phyloP scores from a whole-genome alignment of 2,888 invertebrate genomes.

The Megalurothrips usitatus region DNA sequence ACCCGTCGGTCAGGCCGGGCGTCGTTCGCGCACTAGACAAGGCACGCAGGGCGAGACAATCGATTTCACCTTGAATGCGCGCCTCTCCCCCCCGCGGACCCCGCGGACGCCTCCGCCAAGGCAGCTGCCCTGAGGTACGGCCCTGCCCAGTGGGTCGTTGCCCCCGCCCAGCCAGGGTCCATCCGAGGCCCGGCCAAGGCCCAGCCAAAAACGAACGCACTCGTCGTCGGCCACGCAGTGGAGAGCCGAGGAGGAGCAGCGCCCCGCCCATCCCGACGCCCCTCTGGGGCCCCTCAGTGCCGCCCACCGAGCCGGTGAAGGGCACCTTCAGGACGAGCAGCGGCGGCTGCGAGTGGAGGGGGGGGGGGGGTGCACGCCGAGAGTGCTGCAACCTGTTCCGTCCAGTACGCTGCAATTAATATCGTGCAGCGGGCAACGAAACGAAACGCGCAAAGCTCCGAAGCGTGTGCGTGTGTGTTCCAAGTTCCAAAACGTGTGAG shows the following conservation, averaged over 20 bases:
- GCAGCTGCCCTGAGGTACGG: background rate
- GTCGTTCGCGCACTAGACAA: too few species aligned
- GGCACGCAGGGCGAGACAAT: too few species aligned
- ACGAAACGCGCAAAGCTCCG: too few species aligned
- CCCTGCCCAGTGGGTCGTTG: background rate
- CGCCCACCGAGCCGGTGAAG: conserved; percentile 11
- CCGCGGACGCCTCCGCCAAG: too few species aligned
- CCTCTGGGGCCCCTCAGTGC: background rate
- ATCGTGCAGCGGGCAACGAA: too few species aligned
- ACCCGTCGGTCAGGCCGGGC: too few species aligned
- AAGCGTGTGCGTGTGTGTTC: too few species aligned
- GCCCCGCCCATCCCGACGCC: background rate
- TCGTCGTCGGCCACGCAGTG: background rate
- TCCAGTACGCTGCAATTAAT: background rate
- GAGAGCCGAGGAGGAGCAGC: background rate
- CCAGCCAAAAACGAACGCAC: conserved; percentile 20
- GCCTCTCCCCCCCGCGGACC: too few species aligned
- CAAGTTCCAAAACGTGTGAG: too few species aligned
- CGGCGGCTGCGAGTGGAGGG: background rate
- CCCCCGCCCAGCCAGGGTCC: background rate
- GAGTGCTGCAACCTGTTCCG: conserved; percentile 2
- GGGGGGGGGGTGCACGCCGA: background rate
- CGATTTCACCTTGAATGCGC: too few species aligned
- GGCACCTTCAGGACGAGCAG: background rate
- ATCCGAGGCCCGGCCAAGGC: background rate